These are phyloP conservation scores for Cardiocondyla obscurior DNA, from an alignment of 1,140 invertebrate genomes.

Conservation along the genomic window DNA sequence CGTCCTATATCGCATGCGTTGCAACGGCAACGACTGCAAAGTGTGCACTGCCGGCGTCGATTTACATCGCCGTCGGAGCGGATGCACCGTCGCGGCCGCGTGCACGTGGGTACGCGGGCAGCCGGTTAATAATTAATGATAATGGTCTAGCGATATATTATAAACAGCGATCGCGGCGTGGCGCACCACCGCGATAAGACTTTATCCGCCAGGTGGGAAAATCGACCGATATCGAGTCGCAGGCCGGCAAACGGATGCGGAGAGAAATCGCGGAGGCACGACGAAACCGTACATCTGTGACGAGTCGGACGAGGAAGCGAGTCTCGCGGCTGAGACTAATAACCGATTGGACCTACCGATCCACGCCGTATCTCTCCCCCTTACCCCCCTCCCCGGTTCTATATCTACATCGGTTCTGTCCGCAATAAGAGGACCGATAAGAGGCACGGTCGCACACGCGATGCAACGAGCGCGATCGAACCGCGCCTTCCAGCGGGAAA, in stretches of 20 bases:
- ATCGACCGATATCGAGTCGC: neutral
- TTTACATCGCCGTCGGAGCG: conserved; percentile 62
- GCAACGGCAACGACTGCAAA: conserved; percentile 45
- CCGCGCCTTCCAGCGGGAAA: conserved; percentile 1
- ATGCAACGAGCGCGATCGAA: conserved; percentile 5
- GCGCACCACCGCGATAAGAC: conserved; percentile 2
- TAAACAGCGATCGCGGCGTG: conserved; percentile 30
- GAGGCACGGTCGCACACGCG: conserved; percentile 32
- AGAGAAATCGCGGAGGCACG: neutral
- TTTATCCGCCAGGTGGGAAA: neutral
- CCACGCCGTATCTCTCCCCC: neutral
- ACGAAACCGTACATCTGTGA: neutral
- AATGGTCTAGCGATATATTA: conserved; percentile 44
- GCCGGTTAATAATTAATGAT: conserved; percentile 61
- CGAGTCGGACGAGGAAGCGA: neutral
- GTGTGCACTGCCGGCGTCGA: conserved; percentile 42
- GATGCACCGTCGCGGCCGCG: conserved; percentile 42
- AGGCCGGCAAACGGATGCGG: neutral
- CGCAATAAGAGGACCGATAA: conserved; percentile 24
- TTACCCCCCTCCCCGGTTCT: too few species aligned
- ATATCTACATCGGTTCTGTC: neutral
- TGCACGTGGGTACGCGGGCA: neutral
- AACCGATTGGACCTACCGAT: conserved; percentile 26
- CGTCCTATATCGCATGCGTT: conserved; percentile 40
- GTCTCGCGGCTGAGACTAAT: conserved; percentile 28